phyloP scores from a whole-genome alignment of 2,113 vertebrate species.

The Athene noctua region DNA sequence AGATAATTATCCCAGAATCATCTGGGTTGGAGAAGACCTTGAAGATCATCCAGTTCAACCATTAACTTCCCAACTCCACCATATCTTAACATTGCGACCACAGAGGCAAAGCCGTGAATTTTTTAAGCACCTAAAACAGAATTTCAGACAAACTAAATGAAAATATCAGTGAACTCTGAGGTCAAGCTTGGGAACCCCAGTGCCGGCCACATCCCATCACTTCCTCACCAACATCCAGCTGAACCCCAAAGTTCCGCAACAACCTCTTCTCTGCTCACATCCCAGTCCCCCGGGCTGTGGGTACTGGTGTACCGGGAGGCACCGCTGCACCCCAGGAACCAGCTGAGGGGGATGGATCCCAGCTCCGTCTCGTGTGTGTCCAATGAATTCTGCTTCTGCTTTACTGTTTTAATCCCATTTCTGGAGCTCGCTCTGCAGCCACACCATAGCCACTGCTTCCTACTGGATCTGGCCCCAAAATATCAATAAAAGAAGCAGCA shows the following conservation, averaged over 20 bases:
- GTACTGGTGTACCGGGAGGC: too few species aligned
- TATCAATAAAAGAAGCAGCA: background rate
- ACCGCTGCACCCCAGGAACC: background rate
- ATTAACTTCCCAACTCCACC: too few species aligned
- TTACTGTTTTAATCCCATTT: background rate
- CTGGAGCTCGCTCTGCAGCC: background rate
- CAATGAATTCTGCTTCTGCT: background rate
- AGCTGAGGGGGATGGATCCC: accelerated
- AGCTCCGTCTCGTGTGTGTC: background rate
- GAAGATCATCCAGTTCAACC: too few species aligned
- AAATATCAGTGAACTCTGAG: accelerated
- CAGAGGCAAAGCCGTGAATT: background rate
- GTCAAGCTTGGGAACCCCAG: background rate
- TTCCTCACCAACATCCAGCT: accelerated
- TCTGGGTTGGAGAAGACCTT: too few species aligned
- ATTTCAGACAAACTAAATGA: background rate
- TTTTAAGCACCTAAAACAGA: background rate
- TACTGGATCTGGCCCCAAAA: background rate
- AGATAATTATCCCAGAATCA: too few species aligned
- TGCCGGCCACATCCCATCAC: background rate
- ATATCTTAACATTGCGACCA: too few species aligned
- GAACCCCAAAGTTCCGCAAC: background rate
- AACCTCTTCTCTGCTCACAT: background rate
- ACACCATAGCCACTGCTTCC: background rate
- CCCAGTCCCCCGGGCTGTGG: background rate